phyloP scores from a whole-genome alignment of 2,113 vertebrate genomes.

The Platycercus adscitus region DNA sequence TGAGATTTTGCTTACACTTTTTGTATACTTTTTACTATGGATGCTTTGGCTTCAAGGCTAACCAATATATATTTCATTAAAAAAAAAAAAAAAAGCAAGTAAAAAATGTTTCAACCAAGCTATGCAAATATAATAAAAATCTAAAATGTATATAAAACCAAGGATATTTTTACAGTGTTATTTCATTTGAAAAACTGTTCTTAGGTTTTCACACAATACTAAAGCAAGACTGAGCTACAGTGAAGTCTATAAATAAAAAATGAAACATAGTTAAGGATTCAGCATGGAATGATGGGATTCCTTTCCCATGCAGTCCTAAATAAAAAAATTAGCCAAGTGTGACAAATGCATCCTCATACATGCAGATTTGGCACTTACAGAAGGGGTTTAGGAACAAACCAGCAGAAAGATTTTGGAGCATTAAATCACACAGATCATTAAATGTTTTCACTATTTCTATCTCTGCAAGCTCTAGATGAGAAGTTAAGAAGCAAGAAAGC shows the following conservation, averaged over 20 bases:
- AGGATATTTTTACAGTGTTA: neutral
- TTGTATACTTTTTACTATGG: neutral
- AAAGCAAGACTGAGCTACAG: neutral
- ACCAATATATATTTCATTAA: neutral
- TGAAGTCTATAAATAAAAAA: neutral
- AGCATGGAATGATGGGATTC: neutral
- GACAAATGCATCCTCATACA: neutral
- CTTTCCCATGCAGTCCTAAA: neutral
- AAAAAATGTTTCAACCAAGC: neutral
- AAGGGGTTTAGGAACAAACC: neutral
- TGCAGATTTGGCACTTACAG: neutral
- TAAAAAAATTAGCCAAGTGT: neutral
- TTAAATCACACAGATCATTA: conserved; percentile 11
- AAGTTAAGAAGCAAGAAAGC: conserved; percentile 1
- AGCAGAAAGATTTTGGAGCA: neutral
- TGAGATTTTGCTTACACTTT: neutral
- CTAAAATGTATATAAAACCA: neutral
- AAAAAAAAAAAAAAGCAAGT: neutral
- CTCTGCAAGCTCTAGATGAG: neutral
- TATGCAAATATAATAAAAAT: neutral
- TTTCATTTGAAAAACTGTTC: neutral
- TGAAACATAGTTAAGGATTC: neutral
- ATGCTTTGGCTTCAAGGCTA: neutral
- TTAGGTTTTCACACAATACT: neutral
- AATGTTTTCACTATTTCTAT: neutral